Evolutionary conservation across 2,888 invertebrate genomes (phyloP).

Genomic region (Cephus pygmeus): DNA sequence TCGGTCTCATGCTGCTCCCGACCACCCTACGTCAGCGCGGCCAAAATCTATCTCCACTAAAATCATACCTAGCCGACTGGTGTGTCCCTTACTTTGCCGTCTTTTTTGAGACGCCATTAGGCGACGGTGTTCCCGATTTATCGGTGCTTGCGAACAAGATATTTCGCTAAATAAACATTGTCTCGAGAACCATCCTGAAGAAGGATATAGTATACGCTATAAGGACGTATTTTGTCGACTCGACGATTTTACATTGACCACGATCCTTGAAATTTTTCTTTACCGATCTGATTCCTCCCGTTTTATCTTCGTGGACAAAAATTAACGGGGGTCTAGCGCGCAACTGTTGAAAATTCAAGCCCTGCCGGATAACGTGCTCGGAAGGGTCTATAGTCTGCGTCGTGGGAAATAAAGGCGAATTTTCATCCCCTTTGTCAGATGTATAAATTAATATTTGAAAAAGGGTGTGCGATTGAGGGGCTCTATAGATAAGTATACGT

Average conservation of each 20-base stretch:
- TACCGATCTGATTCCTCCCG: not conserved
- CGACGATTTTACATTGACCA: not conserved
- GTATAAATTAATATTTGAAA: not conserved
- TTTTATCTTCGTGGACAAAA: not conserved
- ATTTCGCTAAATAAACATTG: not conserved
- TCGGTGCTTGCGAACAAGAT: not conserved
- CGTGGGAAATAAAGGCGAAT: not conserved
- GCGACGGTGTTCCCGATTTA: not conserved
- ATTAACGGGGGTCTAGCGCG: not conserved
- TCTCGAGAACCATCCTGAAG: not conserved
- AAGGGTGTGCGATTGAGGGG: not conserved
- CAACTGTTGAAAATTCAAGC: not conserved
- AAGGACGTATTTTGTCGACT: not conserved
- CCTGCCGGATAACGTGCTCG: not conserved
- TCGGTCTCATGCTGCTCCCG: not conserved
- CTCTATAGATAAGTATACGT: not conserved
- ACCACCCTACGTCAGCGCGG: slow-evolving; percentile 4
- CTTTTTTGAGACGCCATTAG: not conserved
- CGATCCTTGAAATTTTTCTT: not conserved
- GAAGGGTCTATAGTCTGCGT: not conserved
- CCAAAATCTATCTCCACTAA: slow-evolving; percentile 21
- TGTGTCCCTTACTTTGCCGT: not conserved
- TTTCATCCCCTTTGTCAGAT: not conserved
- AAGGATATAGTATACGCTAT: not conserved
- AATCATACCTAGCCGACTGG: slow-evolving; percentile 8